These are phyloP conservation scores for Percopsis omiscomaycus DNA, from an alignment of 2,797 vertebrate species.

Conservation along the genomic window DNA sequence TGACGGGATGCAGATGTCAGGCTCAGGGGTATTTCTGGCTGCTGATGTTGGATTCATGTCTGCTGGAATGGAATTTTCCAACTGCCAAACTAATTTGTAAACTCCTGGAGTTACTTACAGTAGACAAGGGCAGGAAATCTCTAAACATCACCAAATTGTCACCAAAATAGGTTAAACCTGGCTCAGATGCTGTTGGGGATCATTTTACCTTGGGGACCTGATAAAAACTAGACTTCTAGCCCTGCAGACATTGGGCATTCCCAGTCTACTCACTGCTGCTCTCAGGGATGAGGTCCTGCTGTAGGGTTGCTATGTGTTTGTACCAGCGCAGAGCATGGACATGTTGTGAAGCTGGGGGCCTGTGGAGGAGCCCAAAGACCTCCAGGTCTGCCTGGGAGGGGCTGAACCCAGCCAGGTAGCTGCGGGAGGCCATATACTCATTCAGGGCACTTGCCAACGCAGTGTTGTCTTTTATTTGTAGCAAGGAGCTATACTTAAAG, in stretches of 20 bases:
- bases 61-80: no score
- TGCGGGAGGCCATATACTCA: constrained; percentile 89
- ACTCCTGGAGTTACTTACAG: no score
- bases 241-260: constrained; percentile 20
- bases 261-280: constrained; percentile 71
- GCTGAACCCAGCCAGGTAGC: constrained; percentile 91
- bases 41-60: no score
- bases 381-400: constrained; percentile 88
- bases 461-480: constrained; percentile 85
- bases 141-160: no score
- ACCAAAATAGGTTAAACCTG: no score
- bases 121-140: no score
- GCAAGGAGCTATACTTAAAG: constrained; percentile 87
- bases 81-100: no score
- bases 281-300: constrained; percentile 78
- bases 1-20: no score
- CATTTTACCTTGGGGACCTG: not conserved
- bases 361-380: constrained; percentile 83
- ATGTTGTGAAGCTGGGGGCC: constrained; percentile 80
- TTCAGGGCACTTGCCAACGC: constrained; percentile 85
- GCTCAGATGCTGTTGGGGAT: no score
- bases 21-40: not conserved
- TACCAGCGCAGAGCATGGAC: constrained; percentile 94
- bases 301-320: constrained; percentile 90
- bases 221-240: not conserved